Evolutionary conservation across 2,797 vertebrate genomes (phyloP), one percentile per base, ranked within the genome.

Genomic region (Molossus alvarezi): DNA sequence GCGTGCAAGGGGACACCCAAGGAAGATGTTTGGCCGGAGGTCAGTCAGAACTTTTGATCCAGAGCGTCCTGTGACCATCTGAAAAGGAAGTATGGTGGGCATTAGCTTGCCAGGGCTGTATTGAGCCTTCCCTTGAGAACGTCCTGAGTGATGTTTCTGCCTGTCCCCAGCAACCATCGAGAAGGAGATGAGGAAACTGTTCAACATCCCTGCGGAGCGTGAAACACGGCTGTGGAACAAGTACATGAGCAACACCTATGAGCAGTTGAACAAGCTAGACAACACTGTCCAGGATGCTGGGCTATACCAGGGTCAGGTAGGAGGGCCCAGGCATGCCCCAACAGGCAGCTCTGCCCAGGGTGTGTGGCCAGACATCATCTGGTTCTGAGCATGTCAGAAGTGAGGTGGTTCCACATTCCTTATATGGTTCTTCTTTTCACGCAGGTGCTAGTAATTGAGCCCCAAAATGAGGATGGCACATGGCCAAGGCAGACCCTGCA

Each of bases 191-290:
- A 98, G 99, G 97, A 99, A 98, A 71, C 98, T 99, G 9, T 99
- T 99, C 96, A 98, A 99, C 96, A 99, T 99, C 97, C 98, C 99
- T 65, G 98, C 98, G 11, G 99, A 99, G 97, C 99, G 99, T 91
- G 99, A 99, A 97, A 99, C 99, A 0, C 99, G 99, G 83, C 98
- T 99, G 90, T 99, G 99, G 99, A 99, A 99, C 98, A 99, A 99
- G 94, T 99, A 99, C 90, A 99, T 99, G 99, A 99, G 98, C 98
- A 99, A 99, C 97, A 99, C 99, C 8, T 99, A 99, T 0, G 99
- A 99, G 98, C 99, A 99, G 98, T 98, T 99, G 97, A 99, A 98
- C 98, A 99, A 99, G 98, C 98, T 99, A 27, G 99, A 99, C 98
- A 99, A 99, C 98, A 99, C 99, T 18, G 99, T 99, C 77, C 99